Base-by-base conservation (phyloP, 2,797 vertebrate genomes). In the Hylomyscus alleni region DNA sequence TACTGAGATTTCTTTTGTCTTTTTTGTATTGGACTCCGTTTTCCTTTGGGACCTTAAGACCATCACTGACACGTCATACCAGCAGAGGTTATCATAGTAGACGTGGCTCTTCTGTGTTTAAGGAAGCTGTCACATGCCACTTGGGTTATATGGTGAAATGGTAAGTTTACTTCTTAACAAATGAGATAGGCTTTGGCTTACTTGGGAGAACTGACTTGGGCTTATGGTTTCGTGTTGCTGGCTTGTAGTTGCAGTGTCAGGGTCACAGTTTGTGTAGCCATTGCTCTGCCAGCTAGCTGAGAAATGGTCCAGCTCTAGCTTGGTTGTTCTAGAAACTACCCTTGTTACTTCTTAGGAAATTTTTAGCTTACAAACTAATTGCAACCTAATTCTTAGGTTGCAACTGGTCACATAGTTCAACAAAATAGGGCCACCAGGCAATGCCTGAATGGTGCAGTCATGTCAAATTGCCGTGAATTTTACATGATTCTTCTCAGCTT, bases 321-420 rank as follows among this genome's bases (percentile, higher is more conserved):
- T 47, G 0, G 29, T 7, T 96, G 37, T 67, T 31, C 82, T 67
- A 67, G 34, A 80, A 80, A 54, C 31, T 40, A 19, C 52, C 50
- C 24, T 82, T 83, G 47, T 15, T 62, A 77, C 67, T 93, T 95
- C 90, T 40, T 86, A 34, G 69, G 52, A 65, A 65, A 84, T 73
- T 56, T 73, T 73, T 58, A 47, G 69, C 54, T 96, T 72, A 17
- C 11, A 34, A 34, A 12, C 31, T 67, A 67, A 65, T 65, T 31
- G 29, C 34, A 69, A 69, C 34, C 67, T 76, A 76, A 77, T 91
- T n/a, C 20, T 31, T 69, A 92, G n/a, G 75, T 60, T 40, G 40
- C 54, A 50, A 50, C 37, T 24, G 44, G 47, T 86, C 26, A 24
- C 37, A 29, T 60, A 84, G 82, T 84, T 76, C 62, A 75, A 50